Percentiles rank a stretch among this genome's conserved stretches.
Evolutionary conservation across 1,140 invertebrate genomes (phyloP).

Genomic region (Xylocopa sonorina): DNA sequence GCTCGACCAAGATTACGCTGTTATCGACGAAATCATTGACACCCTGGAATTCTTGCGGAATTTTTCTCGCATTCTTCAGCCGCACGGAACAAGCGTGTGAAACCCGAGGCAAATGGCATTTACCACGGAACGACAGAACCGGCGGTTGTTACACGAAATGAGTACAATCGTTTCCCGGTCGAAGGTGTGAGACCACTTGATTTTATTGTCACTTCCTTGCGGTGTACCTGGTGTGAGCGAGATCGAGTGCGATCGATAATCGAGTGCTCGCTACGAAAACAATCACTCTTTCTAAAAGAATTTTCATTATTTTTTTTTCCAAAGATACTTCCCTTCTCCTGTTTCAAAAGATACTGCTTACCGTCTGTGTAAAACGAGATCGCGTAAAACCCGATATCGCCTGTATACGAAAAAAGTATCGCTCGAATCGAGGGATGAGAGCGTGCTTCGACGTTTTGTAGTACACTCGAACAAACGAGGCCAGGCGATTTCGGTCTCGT

Average conservation of each 20-base stretch:
- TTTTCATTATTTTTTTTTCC: no score
- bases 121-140: not conserved
- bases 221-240: not conserved
- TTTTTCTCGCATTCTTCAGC: not conserved
- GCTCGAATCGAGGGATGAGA: no score
- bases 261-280: no score
- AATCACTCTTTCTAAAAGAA: no score
- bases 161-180: not conserved
- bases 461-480: not conserved
- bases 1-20: conserved; percentile 5
- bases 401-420: no score
- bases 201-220: not conserved
- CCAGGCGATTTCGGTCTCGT: not conserved
- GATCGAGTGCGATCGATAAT: not conserved
- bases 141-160: not conserved
- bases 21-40: not conserved
- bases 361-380: no score
- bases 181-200: not conserved
- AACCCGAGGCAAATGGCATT: not conserved
- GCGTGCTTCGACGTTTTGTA: not conserved
- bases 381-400: no score
- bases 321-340: no score
- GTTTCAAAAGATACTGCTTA: no score
- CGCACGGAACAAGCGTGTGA: not conserved
- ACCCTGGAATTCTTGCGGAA: not conserved